phyloP scores from a whole-genome alignment of 1,140 invertebrate species.

The Grapholita molesta region DNA sequence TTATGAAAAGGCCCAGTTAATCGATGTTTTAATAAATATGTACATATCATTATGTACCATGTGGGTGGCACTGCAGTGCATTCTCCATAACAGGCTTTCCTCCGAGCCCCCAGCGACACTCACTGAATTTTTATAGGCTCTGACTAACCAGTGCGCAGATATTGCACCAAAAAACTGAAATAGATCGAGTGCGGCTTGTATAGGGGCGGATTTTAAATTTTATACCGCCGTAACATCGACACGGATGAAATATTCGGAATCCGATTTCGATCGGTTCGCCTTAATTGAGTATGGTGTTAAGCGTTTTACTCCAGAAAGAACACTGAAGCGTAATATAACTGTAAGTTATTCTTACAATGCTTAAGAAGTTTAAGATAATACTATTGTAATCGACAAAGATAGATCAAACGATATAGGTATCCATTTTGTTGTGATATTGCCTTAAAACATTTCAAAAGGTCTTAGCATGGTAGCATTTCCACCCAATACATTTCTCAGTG shows the following conservation, averaged over 20 bases:
- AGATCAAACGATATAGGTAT: too few species aligned
- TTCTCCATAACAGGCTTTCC: slow-evolving; percentile 39
- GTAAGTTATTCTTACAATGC: too few species aligned
- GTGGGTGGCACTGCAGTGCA: slow-evolving; percentile 32
- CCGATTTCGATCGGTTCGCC: not conserved
- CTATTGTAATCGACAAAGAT: too few species aligned
- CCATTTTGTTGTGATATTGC: too few species aligned
- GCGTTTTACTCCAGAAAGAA: too few species aligned
- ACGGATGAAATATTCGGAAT: not conserved
- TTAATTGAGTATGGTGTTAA: not conserved
- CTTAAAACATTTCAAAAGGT: too few species aligned
- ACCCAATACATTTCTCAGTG: too few species aligned
- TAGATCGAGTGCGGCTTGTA: slow-evolving; percentile 3
- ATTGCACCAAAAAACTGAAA: slow-evolving; percentile 12
- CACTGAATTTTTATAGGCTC: slow-evolving; percentile 40
- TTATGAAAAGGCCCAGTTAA: too few species aligned
- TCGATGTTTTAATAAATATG: not conserved
- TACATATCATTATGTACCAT: not conserved
- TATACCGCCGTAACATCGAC: not conserved
- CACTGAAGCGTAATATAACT: too few species aligned
- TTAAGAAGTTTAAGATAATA: too few species aligned
- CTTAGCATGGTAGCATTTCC: too few species aligned
- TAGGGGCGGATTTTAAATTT: not conserved
- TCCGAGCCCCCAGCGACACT: slow-evolving; percentile 30
- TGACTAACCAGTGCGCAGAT: not conserved